These are phyloP conservation scores for Eupithecia inturbata DNA, from an alignment of 2,888 invertebrate species.

Conservation along the genomic window DNA sequence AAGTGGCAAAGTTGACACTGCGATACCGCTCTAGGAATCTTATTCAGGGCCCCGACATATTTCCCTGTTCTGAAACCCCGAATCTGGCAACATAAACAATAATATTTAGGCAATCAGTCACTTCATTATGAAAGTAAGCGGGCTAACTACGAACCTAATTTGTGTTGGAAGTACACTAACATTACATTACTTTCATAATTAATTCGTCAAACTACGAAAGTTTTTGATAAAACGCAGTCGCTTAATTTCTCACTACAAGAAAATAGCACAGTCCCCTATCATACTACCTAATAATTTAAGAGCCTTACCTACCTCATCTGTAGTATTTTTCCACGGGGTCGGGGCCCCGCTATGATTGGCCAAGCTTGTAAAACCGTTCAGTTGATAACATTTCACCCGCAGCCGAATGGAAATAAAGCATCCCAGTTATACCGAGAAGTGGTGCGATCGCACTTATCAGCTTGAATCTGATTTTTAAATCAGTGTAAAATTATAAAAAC, in stretches of 20 bases:
- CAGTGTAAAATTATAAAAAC: too few relatives aligned
- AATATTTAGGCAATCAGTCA: background rate
- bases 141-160: too few relatives aligned
- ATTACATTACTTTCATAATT: too few relatives aligned
- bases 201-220: too few relatives aligned
- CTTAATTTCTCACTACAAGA: background rate
- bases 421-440: conserved; percentile 4
- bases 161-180: too few relatives aligned
- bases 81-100: background rate
- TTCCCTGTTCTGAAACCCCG: background rate
- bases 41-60: conserved; percentile 10
- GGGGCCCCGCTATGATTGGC: conserved; percentile 13
- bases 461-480: background rate
- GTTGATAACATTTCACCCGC: conserved; percentile 30
- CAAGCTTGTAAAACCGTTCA: conserved; percentile 26
- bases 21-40: conserved; percentile 16
- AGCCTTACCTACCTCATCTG: background rate
- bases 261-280: background rate
- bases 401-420: conserved; percentile 28
- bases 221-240: too few relatives aligned
- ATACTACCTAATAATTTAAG: background rate
- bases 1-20: conserved; percentile 21
- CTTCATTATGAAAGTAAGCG: too few relatives aligned
- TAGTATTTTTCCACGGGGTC: background rate
- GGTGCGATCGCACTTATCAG: background rate